Percentiles rank a stretch among this genome's conserved stretches.
phyloP scores from a whole-genome alignment of 2,888 invertebrate species.

The Pammene aurita region DNA sequence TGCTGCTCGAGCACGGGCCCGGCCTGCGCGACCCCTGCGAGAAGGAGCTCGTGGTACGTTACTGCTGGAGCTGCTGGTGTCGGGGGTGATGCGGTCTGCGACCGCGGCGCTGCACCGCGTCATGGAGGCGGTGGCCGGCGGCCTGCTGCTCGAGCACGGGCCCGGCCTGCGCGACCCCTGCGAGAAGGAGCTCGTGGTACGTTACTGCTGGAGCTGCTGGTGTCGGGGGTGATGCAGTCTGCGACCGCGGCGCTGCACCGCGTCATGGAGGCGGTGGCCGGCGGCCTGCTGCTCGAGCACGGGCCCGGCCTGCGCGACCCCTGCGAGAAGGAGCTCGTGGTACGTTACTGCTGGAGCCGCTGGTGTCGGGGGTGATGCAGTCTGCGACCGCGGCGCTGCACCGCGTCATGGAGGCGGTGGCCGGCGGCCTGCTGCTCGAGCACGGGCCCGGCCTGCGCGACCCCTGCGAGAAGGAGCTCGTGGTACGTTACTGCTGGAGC shows the following conservation, averaged over 20 bases:
- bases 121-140: constrained; percentile 97
- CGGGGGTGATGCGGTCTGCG: constrained; percentile 96
- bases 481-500: constrained; percentile 83
- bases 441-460: constrained; percentile 96
- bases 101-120: constrained; percentile 94
- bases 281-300: constrained; percentile 94
- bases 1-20: constrained; percentile 94
- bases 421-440: constrained; percentile 95
- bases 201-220: constrained; percentile 88
- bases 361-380: constrained; percentile 97
- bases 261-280: constrained; percentile 97
- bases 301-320: constrained; percentile 98
- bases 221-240: constrained; percentile 96
- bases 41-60: constrained; percentile 89
- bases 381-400: constrained; percentile 94
- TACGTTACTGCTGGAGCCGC: constrained; percentile 85
- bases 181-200: constrained; percentile 92
- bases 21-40: constrained; percentile 99
- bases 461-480: constrained; percentile 98
- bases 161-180: constrained; percentile 98
- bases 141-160: constrained; percentile 94
- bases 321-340: constrained; percentile 96
- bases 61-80: constrained; percentile 91
- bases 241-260: constrained; percentile 94
- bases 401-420: constrained; percentile 96